Conservation (phyloP, 35 echinoderm and acorn worm species). For the Heliocidaris tuberculata region DNA sequence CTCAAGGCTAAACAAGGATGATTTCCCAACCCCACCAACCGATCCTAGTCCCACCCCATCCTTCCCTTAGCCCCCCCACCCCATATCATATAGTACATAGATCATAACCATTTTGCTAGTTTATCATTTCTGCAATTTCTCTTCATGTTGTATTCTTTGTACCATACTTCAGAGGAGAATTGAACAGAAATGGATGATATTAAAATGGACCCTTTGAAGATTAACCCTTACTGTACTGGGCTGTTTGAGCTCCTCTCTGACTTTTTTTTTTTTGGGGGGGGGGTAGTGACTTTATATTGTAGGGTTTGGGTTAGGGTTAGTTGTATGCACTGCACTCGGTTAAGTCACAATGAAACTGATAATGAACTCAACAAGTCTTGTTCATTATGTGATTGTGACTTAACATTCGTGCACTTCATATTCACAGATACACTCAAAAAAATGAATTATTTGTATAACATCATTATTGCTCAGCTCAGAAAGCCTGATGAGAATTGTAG, state of each 20-base stretch:
- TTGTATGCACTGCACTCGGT: too few relatives aligned
- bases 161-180: background rate
- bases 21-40: background rate
- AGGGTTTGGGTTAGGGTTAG: too few relatives aligned
- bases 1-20: constrained; percentile 44
- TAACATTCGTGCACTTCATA: too few relatives aligned
- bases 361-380: too few relatives aligned
- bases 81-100: background rate
- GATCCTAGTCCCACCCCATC: background rate
- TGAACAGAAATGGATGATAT: background rate
- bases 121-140: background rate
- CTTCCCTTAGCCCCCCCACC: background rate
- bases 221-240: background rate
- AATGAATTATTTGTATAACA: background rate
- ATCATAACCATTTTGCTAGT: background rate
- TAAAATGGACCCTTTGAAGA: background rate
- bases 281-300: too few relatives aligned
- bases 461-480: background rate
- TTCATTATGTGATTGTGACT: too few relatives aligned
- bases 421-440: too few relatives aligned
- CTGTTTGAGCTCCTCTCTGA: too few relatives aligned
- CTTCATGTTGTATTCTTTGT: background rate
- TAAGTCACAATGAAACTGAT: too few relatives aligned
- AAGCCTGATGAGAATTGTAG: background rate
- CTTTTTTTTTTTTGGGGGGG: too few relatives aligned